Percentiles rank a stretch among this genome's conserved stretches.
phyloP scores from a whole-genome alignment of 2,888 invertebrate species.

The Erpobdella octoculata region DNA sequence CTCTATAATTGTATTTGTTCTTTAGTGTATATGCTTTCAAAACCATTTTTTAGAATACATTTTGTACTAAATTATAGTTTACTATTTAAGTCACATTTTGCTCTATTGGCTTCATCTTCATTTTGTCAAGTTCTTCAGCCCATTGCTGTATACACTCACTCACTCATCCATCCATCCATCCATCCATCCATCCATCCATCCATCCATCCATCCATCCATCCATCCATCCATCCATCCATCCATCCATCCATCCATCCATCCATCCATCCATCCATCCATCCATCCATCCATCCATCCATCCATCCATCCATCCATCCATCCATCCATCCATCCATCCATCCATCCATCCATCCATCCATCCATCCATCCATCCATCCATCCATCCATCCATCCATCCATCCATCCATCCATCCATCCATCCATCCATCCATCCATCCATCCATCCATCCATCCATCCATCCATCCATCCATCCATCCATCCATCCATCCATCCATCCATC shows the following conservation, averaged over 20 bases:
- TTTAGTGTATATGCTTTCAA: no score
- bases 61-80: no score
- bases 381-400: slow-evolving; percentile 19
- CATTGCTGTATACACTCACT: no score
- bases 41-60: no score
- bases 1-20: no score
- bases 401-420: neutral
- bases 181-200: neutral
- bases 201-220: neutral
- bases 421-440: no score
- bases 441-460: no score
- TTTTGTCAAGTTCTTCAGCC: no score
- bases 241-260: neutral
- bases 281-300: slow-evolving; percentile 26
- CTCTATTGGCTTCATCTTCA: neutral
- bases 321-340: slow-evolving; percentile 28
- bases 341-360: slow-evolving; percentile 29
- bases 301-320: slow-evolving; percentile 27
- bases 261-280: neutral
- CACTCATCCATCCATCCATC: no score
- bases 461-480: neutral
- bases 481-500: neutral
- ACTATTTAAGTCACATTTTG: neutral
- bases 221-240: neutral
- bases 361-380: slow-evolving; percentile 11